These are phyloP conservation scores for Stichopus horrens DNA, from an alignment of 53 echinoderm and acorn worm genomes.

Conservation along the genomic window DNA sequence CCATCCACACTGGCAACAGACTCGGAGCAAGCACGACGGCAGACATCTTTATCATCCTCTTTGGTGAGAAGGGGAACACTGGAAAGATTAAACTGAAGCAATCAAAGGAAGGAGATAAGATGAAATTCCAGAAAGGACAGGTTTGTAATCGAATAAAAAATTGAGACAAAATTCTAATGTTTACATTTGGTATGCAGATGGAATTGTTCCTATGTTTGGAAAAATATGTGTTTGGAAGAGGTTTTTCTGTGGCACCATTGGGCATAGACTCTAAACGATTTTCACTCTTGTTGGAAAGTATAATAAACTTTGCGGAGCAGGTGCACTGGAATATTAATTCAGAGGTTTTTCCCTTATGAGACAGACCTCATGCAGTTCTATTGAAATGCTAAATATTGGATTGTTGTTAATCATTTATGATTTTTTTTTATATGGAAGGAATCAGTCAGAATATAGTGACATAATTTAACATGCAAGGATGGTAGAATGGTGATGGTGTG, in stretches of 20 bases:
- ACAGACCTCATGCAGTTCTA: not conserved
- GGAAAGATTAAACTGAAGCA: constrained; percentile 98
- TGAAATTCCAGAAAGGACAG: constrained; percentile 99
- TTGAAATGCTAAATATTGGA: not conserved
- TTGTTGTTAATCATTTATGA: not conserved
- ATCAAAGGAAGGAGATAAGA: constrained; percentile 69
- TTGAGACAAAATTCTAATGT: no score
- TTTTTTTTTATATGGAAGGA: not conserved
- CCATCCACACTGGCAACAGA: constrained; percentile 87
- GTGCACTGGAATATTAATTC: no score
- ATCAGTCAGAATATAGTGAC: no score
- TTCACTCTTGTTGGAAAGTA: no score
- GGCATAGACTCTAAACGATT: no score
- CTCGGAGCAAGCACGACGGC: constrained; percentile 93
- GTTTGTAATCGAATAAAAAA: constrained; percentile 31
- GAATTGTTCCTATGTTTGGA: no score
- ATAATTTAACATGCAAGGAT: no score
- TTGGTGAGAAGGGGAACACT: constrained; percentile 92
- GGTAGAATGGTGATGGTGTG: no score
- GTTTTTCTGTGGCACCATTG: no score
- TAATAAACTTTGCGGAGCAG: no score
- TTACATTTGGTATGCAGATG: no score
- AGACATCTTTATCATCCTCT: constrained; percentile 85
- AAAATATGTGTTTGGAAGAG: no score
- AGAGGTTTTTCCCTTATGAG: not conserved